phyloP scores from a whole-genome alignment of 2,113 vertebrate genomes.

The Pygoscelis adeliae region DNA sequence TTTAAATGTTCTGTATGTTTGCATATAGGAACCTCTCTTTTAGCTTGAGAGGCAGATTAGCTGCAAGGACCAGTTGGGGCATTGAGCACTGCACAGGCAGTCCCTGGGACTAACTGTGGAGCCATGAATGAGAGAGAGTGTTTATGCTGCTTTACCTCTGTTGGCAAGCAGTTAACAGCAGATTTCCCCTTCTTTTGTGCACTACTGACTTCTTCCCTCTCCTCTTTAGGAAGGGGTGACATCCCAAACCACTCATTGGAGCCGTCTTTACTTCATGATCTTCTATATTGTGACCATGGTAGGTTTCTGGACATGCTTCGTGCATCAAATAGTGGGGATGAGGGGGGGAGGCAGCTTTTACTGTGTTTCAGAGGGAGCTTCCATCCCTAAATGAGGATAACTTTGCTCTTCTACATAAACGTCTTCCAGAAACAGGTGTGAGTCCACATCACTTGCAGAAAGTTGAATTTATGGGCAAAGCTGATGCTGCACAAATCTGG shows the following conservation, averaged over 20 bases:
- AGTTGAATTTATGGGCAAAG: neutral
- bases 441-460: neutral
- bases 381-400: neutral
- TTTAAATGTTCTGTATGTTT: neutral
- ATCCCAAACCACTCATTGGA: conserved; percentile 95
- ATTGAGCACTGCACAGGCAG: neutral
- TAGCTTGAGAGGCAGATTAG: neutral
- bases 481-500: neutral
- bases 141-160: neutral
- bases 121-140: neutral
- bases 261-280: conserved; percentile 98
- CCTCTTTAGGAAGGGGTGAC: conserved; percentile 90
- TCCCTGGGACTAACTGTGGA: neutral
- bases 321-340: neutral
- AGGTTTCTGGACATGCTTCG: neutral
- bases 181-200: neutral
- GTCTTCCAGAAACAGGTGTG: neutral
- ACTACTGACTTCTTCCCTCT: neutral
- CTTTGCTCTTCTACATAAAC: neutral
- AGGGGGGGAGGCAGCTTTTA: neutral
- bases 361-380: neutral
- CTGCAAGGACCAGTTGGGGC: neutral
- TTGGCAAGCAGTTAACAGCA: neutral
- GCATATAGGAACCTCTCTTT: neutral
- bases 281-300: conserved; percentile 99